Evolutionary conservation across 2,888 invertebrate species (phyloP).

Genomic region (Drosophila sordidapex): DNA sequence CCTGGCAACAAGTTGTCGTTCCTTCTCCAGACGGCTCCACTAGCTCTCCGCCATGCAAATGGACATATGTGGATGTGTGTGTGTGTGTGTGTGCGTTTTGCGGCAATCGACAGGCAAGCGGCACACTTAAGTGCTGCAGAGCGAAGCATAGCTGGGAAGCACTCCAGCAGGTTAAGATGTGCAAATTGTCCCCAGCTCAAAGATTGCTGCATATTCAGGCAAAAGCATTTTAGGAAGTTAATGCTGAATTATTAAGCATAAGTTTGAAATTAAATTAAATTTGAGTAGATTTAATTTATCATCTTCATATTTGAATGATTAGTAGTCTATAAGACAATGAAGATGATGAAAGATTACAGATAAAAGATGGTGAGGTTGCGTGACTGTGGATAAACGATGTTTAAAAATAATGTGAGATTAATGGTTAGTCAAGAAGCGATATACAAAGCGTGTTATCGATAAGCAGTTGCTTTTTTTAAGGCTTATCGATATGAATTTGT

Average conservation of each 20-base stretch:
- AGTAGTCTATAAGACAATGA: not conserved
- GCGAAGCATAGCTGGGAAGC: constrained; percentile 1
- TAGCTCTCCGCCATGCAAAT: constrained; percentile 65
- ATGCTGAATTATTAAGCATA: not conserved
- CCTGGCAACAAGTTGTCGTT: constrained; percentile 70
- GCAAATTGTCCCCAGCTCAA: not conserved
- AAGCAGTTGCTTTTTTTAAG: not conserved
- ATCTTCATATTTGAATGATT: not conserved
- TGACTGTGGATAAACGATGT: not conserved
- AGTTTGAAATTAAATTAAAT: not conserved
- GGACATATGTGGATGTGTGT: constrained; percentile 41
- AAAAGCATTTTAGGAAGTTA: not conserved
- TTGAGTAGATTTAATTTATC: not conserved
- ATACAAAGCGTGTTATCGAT: too few relatives aligned
- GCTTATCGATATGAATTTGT: too few relatives aligned
- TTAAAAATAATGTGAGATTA: not conserved
- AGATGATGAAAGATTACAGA: not conserved
- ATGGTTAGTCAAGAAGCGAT: not conserved
- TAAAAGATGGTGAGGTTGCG: not conserved
- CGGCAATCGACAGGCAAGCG: constrained; percentile 32
- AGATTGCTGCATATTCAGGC: not conserved
- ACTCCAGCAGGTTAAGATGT: constrained; percentile 18
- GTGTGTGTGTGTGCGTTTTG: not conserved
- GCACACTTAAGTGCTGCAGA: constrained; percentile 41
- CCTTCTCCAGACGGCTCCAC: constrained; percentile 43